Evolutionary conservation across 2,888 invertebrate species (phyloP), one percentile per base, ranked within the genome.

Genomic region (Watsonalla binaria): DNA sequence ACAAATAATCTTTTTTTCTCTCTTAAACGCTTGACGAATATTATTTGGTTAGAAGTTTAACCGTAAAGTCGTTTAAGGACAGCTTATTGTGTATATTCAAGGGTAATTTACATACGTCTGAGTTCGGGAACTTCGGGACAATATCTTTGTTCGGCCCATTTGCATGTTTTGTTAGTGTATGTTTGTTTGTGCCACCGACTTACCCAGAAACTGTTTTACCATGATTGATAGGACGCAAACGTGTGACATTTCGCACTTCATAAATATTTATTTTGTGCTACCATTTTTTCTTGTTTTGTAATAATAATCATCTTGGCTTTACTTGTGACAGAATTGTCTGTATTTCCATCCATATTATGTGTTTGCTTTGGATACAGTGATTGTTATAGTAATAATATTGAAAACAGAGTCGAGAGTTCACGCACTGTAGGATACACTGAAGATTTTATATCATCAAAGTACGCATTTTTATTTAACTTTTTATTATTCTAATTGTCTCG

Each of bases 11-110:
- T 63, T 63, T 74, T 72, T 72, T 68, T 62, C 65, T 68, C 63
- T 67, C 60, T 63, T 70, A 74, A 73, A 66, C 72, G 66, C 72
- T 66, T 76, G 69, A 74, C 70, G 62, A 78, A 84, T 80, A 83
- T 73, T 81, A 80, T 87, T 85, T 86, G 88, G 87, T 90, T 85
- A 84, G 75, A 84, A 78, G 72, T 86, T 82, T 82, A 87, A 90
- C 88, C 89, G 83, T 86, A 84, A 73, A 76, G 77, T 56, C 79
- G 74, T 81, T 86, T 82, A 82, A 72, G 64, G 65, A 61, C 59
- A 61, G 52, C 66, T 58, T 66, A 69, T 58, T 11, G 54, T 58
- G 54, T 70, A 61, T 72, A 65, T 68, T 60, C 48, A 51, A 57
- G 65, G 63, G 60, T 75, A 67, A 82, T 85, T 86, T 84, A 64